Evolutionary conservation across 2,888 invertebrate genomes (phyloP).

Genomic region (Deilephila elpenor): DNA sequence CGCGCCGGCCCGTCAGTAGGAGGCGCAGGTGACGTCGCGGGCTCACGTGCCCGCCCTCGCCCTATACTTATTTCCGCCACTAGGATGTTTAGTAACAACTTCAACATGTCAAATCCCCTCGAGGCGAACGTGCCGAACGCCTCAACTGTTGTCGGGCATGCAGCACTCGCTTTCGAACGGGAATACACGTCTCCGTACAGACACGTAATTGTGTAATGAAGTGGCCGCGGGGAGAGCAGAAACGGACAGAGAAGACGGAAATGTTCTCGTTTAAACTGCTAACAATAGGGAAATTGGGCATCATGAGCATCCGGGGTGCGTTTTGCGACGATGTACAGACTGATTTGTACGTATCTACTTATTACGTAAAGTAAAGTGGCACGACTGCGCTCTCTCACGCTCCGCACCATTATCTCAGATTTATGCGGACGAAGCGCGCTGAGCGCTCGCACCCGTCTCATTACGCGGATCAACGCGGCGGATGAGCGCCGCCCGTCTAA

Average conservation of each 20-base stretch:
- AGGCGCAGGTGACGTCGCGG: slow-evolving; percentile 8
- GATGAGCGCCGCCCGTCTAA: slow-evolving; percentile 67
- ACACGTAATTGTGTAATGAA: slow-evolving; percentile 21
- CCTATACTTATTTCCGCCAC: slow-evolving; percentile 43
- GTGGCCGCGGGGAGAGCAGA: slow-evolving; percentile 20
- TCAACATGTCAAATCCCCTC: slow-evolving; percentile 53
- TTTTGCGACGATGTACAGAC: slow-evolving; percentile 50
- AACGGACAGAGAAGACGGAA: slow-evolving; percentile 29
- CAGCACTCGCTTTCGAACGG: slow-evolving; percentile 28
- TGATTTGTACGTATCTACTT: slow-evolving; percentile 70
- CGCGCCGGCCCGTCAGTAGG: slow-evolving; percentile 29
- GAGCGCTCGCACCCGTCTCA: slow-evolving; percentile 74
- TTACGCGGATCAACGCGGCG: slow-evolving; percentile 72
- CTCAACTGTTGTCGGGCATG: slow-evolving; percentile 57
- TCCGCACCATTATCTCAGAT: slow-evolving; percentile 73
- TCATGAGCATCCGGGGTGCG: slow-evolving; percentile 55
- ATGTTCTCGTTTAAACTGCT: slow-evolving; percentile 32
- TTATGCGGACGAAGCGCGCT: slow-evolving; percentile 71
- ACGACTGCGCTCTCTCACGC: slow-evolving; percentile 79
- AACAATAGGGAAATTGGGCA: slow-evolving; percentile 60
- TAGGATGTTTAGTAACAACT: slow-evolving; percentile 54
- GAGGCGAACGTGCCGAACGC: slow-evolving; percentile 62
- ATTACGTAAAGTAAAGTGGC: slow-evolving; percentile 76
- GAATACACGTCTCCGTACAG: slow-evolving; percentile 20
- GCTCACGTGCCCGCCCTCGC: slow-evolving; percentile 11